phyloP scores from a whole-genome alignment of 92 coral and sea anemone species.

The Anthopleura xanthogrammica region DNA sequence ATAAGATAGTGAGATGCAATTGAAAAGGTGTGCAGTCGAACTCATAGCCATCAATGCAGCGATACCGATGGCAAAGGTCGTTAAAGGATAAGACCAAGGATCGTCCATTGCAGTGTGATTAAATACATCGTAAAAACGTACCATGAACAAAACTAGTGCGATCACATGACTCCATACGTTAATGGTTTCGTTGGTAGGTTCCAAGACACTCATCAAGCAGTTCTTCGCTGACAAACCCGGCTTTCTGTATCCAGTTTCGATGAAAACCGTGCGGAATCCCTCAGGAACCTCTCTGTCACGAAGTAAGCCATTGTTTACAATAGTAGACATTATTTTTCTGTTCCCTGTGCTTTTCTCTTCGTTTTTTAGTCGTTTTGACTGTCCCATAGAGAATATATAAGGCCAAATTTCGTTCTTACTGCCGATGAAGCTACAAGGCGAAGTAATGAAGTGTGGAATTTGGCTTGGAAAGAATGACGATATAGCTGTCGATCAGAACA shows the following conservation, averaged over 20 bases:
- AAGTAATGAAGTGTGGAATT: too few species aligned
- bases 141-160: conserved; percentile 60
- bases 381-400: background rate
- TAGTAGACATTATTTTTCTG: background rate
- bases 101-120: conserved; percentile 47
- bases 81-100: conserved; percentile 69
- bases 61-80: conserved; percentile 85
- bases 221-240: conserved; percentile 66
- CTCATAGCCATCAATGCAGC: conserved; percentile 77
- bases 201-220: conserved; percentile 67
- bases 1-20: conserved; percentile 76
- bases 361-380: background rate
- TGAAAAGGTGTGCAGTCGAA: conserved; percentile 81
- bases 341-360: background rate
- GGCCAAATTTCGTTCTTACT: background rate
- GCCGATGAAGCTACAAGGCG: too few species aligned
- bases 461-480: too few species aligned
- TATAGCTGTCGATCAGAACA: too few species aligned
- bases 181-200: conserved; percentile 76
- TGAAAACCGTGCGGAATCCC: conserved; percentile 78
- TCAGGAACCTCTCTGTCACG: conserved; percentile 57
- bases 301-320: background rate
- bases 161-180: conserved; percentile 92
- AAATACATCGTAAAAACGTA: conserved; percentile 63
- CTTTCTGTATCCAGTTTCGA: conserved; percentile 82